These are phyloP conservation scores for Sapajus apella DNA, from an alignment of 2,113 vertebrate species.

Conservation along the genomic window DNA sequence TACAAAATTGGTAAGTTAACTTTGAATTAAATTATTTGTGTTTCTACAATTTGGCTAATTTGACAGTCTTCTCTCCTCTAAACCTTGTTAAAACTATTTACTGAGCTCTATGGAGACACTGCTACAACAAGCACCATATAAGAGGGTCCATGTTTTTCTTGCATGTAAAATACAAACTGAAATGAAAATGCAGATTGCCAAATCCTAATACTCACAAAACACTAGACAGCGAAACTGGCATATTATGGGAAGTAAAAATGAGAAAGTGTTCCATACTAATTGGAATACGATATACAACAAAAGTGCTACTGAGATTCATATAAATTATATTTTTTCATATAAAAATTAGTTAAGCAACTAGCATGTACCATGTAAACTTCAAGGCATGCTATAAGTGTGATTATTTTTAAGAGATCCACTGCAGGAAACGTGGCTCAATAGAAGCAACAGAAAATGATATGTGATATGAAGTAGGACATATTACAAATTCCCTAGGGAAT, in stretches of 20 bases:
- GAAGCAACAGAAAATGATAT: not conserved
- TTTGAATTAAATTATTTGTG: not conserved
- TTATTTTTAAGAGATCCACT: conserved; percentile 42
- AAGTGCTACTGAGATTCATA: not conserved
- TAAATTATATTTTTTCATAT: no score
- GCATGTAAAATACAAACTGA: not conserved
- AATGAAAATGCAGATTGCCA: not conserved
- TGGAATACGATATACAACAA: not conserved
- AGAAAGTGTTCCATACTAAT: not conserved
- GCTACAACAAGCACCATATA: not conserved
- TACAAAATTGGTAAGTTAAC: not conserved
- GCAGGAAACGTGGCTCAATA: not conserved
- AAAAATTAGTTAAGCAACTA: conserved; percentile 20
- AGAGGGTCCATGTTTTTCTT: not conserved
- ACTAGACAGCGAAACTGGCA: not conserved
- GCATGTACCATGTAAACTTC: not conserved
- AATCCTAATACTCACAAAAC: conserved; percentile 16
- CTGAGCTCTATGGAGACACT: not conserved
- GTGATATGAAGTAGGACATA: not conserved
- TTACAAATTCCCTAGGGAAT: not conserved
- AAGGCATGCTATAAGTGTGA: not conserved
- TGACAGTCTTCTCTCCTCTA: not conserved
- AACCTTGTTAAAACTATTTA: not conserved
- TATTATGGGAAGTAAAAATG: conserved; percentile 28
- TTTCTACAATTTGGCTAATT: not conserved